A percentile compares a stretch with the other conserved stretches of the same genome.
Conservation (phyloP, 2,113 vertebrate genomes). For the Brachypteracias leptosomus region DNA sequence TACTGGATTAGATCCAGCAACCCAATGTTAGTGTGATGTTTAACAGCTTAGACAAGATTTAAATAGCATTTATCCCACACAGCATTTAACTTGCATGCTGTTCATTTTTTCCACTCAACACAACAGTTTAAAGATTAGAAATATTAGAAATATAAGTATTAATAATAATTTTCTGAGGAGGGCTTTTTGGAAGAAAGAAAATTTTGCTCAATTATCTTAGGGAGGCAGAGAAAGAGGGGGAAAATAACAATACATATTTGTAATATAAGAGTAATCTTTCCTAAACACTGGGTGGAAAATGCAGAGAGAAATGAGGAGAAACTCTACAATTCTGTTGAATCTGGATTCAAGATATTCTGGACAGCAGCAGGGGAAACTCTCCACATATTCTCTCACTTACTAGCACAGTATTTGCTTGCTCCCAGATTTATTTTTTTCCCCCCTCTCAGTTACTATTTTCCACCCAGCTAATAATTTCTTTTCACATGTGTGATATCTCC, state of each 20-base stretch:
- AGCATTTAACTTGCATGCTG: constrained; percentile 52
- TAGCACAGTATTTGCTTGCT: background rate
- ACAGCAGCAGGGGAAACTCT: background rate
- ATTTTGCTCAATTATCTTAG: background rate
- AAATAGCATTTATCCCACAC: constrained; percentile 69
- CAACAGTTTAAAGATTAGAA: background rate
- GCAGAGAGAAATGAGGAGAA: background rate
- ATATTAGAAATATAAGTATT: no score
- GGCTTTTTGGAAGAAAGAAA: background rate
- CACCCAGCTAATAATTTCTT: background rate
- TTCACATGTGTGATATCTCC: background rate
- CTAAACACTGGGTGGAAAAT: background rate
- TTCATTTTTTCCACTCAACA: constrained; percentile 55
- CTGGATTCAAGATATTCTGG: background rate
- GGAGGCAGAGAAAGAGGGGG: background rate
- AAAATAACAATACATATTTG: background rate
- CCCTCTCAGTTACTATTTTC: background rate
- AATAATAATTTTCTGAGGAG: background rate
- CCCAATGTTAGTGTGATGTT: constrained; percentile 51
- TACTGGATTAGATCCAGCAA: constrained; percentile 68
- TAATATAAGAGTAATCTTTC: background rate
- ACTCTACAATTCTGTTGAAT: background rate
- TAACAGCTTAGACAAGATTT: constrained; percentile 55
- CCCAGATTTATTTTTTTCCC: background rate
- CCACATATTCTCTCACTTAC: background rate